Base-by-base conservation (phyloP, 1,140 invertebrate genomes). In the Oppia nitens region DNA sequence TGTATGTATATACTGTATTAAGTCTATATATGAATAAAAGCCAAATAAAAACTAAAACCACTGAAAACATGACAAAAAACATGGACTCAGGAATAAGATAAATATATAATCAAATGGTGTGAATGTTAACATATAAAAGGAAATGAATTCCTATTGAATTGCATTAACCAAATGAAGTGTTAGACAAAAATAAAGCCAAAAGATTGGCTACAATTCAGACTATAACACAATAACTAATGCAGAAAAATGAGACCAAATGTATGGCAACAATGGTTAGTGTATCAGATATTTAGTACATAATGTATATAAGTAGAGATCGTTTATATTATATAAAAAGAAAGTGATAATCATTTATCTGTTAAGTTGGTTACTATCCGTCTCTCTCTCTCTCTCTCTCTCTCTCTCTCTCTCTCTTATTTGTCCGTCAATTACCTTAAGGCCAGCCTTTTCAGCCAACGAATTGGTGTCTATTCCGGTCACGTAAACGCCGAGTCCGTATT, bases 401-500 rank as follows among this genome's bases (percentile, higher is more conserved):
- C 32, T 40, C 32, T 40, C 32, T 40, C 32, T 40, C 32, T 40
- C 32, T 40, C 32, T 40, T 17, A 29, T 47, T 47, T 14, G 32
- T 26, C 12, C 23, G 23, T 53, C 27, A 71, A 72, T 79, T 72
- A 91, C 89, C 83, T 90, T 80, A 1, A 95, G 77, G 27, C 89
- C 89, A 52, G 84, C 83, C 66, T 84, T 79, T 67, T 92, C 87
- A 1, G 89, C 89, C 0, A 90, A 85, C 27, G 88, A 93, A 64
- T 87, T 84, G 66, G 84, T 83, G 71, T 94, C 90, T 14, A 95
- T 87, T 2, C 89, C 89, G 1, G 90, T 93, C 60, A 96, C 83
- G 72, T 92, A 95, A 68, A 95, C 92, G 1, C 90, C 91, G 47
- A 94, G 78, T 62, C 87, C 90, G 72, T 92, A 94, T 69, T 96